These are phyloP conservation scores for Meiosimyza platycephala DNA, from an alignment of 2,888 invertebrate species.

Conservation along the genomic window DNA sequence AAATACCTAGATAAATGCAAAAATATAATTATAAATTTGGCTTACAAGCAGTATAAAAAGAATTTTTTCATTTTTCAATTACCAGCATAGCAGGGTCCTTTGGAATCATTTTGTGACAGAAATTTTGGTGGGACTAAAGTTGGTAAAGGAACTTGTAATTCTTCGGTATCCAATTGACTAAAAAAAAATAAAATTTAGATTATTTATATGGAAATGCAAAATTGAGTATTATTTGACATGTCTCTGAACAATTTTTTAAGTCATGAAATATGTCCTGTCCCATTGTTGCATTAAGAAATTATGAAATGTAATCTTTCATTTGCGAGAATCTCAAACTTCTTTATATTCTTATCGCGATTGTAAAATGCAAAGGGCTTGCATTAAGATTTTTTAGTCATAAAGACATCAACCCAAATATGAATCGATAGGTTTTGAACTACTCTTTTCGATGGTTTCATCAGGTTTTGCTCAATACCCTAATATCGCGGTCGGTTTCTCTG, in stretches of 20 bases:
- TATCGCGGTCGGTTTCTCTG: no score
- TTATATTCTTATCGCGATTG: no score
- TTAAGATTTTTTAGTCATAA: no score
- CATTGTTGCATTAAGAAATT: background rate
- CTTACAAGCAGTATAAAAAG: background rate
- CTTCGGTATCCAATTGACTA: constrained; percentile 59
- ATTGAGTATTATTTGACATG: background rate
- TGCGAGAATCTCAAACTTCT: no score
- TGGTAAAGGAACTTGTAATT: constrained; percentile 61
- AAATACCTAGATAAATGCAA: constrained; percentile 55
- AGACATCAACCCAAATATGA: no score
- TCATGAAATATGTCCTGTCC: background rate
- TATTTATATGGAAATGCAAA: background rate
- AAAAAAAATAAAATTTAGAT: background rate
- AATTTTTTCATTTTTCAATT: constrained; percentile 19
- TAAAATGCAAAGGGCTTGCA: no score
- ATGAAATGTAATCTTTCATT: no score
- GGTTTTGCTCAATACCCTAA: no score
- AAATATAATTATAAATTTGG: constrained; percentile 6
- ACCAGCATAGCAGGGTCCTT: constrained; percentile 67
- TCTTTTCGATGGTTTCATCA: no score
- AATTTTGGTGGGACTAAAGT: constrained; percentile 62
- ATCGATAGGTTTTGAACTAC: no score
- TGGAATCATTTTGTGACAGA: constrained; percentile 60
- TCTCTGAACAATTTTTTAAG: no score